Evolutionary conservation across 2,888 invertebrate species (phyloP).

Genomic region (Brachyopa scutellaris): DNA sequence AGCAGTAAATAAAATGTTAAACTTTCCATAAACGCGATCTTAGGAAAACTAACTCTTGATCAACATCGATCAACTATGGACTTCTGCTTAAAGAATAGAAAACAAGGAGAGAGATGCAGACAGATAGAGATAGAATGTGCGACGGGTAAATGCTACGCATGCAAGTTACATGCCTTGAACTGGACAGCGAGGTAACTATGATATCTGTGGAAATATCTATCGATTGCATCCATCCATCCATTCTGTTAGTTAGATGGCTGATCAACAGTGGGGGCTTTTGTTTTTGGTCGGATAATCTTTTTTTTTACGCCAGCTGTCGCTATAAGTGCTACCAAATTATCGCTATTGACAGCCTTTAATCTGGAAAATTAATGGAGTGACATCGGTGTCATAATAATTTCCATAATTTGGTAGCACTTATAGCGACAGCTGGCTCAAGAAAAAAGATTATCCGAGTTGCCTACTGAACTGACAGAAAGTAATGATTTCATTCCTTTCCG

Average conservation of each 20-base stretch:
- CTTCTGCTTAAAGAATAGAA: constrained; percentile 74
- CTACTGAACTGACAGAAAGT: too few relatives aligned
- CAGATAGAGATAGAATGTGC: neutral
- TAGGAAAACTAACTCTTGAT: constrained; percentile 80
- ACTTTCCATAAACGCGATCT: constrained; percentile 80
- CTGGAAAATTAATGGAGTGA: too few relatives aligned
- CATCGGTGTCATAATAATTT: too few relatives aligned
- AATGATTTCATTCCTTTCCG: too few relatives aligned
- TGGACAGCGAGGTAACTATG: constrained; percentile 13
- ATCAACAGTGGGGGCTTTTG: constrained; percentile 25
- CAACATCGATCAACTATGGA: constrained; percentile 78
- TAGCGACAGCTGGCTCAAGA: too few relatives aligned
- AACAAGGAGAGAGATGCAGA: neutral
- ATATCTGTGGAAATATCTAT: constrained; percentile 56
- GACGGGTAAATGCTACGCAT: constrained; percentile 25
- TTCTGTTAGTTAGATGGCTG: constrained; percentile 12
- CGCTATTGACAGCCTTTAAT: too few relatives aligned
- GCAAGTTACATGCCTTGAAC: constrained; percentile 21
- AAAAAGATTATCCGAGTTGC: too few relatives aligned
- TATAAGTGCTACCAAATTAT: too few relatives aligned
- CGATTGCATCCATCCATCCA: constrained; percentile 56
- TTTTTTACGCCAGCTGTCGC: too few relatives aligned
- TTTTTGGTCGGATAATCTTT: too few relatives aligned
- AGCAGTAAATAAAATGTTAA: constrained; percentile 56
- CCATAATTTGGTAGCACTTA: too few relatives aligned